Evolutionary conservation across 2,113 vertebrate genomes (phyloP).

Genomic region (Panthera leo): DNA sequence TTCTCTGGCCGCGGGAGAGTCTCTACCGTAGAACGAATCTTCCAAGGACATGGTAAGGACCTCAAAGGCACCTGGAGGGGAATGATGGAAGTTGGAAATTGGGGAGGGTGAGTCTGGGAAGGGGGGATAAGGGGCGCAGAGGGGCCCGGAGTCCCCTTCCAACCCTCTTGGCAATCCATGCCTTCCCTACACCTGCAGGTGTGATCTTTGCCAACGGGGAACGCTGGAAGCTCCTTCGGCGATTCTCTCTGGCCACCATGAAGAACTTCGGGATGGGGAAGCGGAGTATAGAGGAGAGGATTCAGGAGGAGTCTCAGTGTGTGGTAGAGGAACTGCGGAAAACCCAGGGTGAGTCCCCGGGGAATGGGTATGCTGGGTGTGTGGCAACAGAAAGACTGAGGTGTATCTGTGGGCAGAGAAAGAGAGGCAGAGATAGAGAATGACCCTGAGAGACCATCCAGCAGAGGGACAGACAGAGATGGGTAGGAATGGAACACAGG

Average conservation of each 20-base stretch:
- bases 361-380: no score
- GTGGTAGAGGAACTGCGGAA: conserved; percentile 77
- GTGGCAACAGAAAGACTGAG: background rate
- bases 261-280: conserved; percentile 86
- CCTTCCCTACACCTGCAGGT: background rate
- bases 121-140: background rate
- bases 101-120: background rate
- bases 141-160: background rate
- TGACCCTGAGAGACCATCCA: background rate
- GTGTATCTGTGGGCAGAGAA: rapidly evolving
- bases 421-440: background rate
- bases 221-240: conserved; percentile 80
- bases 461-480: background rate
- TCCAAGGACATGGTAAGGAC: conserved; percentile 68
- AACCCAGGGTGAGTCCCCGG: conserved; percentile 77
- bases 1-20: conserved; percentile 68
- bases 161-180: background rate
- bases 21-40: rapidly evolving
- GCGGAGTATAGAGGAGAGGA: conserved; percentile 78
- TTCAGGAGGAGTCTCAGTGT: conserved; percentile 82
- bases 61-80: background rate
- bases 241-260: conserved; percentile 82
- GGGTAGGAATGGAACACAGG: no score
- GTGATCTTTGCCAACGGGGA: conserved; percentile 76
- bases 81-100: background rate